Conservation (phyloP, 2,113 vertebrate genomes). For the Diphyllodes magnificus region DNA sequence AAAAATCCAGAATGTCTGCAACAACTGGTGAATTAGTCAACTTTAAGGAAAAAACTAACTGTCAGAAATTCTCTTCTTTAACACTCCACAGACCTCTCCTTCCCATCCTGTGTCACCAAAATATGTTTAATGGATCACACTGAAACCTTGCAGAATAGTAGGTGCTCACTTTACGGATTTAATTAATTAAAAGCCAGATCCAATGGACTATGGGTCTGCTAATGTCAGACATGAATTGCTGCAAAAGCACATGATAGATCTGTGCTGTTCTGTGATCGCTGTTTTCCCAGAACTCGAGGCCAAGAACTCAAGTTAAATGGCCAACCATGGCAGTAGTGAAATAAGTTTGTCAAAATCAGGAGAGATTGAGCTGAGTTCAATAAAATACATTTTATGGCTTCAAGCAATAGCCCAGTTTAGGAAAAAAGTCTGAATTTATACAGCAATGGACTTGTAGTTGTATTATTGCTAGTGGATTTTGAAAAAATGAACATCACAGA, state of each 20-base stretch:
- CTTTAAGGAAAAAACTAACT: neutral
- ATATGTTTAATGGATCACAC: neutral
- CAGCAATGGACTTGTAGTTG: neutral
- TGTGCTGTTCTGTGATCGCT: neutral
- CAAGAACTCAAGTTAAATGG: neutral
- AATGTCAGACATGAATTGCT: neutral
- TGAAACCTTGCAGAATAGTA: neutral
- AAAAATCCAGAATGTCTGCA: neutral
- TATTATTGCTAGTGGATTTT: neutral
- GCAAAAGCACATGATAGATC: neutral
- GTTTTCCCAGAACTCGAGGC: neutral
- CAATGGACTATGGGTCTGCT: neutral
- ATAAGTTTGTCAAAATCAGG: neutral
- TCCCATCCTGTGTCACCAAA: neutral
- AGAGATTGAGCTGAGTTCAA: neutral
- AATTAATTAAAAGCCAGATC: neutral
- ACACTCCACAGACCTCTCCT: neutral
- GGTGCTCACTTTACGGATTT: neutral
- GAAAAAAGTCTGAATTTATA: neutral
- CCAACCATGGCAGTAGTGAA: neutral
- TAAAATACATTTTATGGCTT: neutral
- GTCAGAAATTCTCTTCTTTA: neutral
- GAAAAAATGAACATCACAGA: neutral
- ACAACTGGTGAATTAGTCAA: neutral
- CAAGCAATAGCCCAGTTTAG: neutral